Percentiles rank a stretch among this genome's conserved stretches.
Evolutionary conservation across 1,140 invertebrate genomes (phyloP).

Genomic region (Pararge aegeria): DNA sequence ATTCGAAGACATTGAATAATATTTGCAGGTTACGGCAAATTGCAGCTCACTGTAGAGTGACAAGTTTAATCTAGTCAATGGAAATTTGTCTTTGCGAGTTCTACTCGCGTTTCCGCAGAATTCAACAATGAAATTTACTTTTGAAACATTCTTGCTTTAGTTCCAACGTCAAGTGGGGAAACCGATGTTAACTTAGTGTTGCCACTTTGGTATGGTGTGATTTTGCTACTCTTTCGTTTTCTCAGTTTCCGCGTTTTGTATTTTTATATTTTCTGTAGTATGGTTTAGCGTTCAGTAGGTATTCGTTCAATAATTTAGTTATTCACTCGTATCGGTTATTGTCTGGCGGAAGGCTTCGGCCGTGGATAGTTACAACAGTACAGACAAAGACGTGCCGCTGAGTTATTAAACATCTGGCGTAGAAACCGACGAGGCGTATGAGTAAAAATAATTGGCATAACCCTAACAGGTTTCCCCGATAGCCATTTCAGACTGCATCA

Average conservation of each 20-base stretch:
- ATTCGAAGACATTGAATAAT: constrained; percentile 38
- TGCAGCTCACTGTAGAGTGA: constrained; percentile 54
- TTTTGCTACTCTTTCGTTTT: not conserved
- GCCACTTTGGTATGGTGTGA: not conserved
- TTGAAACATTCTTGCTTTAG: constrained; percentile 53
- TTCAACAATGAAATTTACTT: constrained; percentile 58
- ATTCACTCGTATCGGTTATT: no score
- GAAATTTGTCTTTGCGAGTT: constrained; percentile 69
- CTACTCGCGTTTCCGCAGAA: constrained; percentile 53
- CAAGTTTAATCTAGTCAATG: constrained; percentile 73
- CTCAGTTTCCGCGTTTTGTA: not conserved
- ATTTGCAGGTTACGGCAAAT: constrained; percentile 48
- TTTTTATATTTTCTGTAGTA: not conserved
- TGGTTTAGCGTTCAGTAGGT: not conserved
- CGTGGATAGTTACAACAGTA: no score
- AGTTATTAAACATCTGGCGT: no score
- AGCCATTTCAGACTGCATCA: no score
- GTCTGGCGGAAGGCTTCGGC: no score
- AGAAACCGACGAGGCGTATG: no score
- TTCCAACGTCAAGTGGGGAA: constrained; percentile 16
- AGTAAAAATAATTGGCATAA: no score
- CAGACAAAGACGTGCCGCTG: no score
- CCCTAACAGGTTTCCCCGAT: no score
- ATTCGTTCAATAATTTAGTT: no score
- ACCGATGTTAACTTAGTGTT: constrained; percentile 17